A percentile compares a stretch with the other conserved stretches of the same genome.
phyloP scores from a whole-genome alignment of 1,140 invertebrate genomes.

The Cryptotermes secundus region DNA sequence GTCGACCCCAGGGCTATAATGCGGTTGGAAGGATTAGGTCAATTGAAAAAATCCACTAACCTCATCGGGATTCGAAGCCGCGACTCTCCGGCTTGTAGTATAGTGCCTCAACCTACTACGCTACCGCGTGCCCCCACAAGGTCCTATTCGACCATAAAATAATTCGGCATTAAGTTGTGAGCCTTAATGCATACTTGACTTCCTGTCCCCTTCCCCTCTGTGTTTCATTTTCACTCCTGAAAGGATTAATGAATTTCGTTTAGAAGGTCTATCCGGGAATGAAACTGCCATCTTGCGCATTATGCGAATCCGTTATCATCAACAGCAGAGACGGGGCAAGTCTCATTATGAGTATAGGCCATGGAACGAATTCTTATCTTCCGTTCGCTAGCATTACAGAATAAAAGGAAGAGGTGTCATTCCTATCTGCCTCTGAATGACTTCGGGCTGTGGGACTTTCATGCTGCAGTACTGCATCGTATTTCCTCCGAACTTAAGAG shows the following conservation, averaged over 20 bases:
- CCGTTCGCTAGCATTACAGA: not conserved
- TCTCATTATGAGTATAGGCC: not conserved
- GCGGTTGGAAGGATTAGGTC: too few species aligned
- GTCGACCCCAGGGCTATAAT: too few species aligned
- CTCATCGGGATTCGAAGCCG: too few species aligned
- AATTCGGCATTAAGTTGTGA: too few species aligned
- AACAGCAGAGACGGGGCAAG: not conserved
- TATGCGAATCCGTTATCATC: not conserved
- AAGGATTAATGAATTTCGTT: not conserved
- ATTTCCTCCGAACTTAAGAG: not conserved
- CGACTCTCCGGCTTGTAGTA: too few species aligned
- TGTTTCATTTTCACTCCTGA: not conserved
- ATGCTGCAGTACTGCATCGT: not conserved
- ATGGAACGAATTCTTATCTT: not conserved
- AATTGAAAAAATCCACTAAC: too few species aligned
- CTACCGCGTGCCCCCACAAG: too few species aligned
- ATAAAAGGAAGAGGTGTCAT: not conserved
- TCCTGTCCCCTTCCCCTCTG: too few species aligned
- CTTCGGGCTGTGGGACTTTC: not conserved
- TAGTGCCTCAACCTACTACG: too few species aligned
- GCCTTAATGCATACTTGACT: too few species aligned
- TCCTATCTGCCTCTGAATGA: not conserved
- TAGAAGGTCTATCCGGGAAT: not conserved
- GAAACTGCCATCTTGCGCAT: not conserved
- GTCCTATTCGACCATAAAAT: too few species aligned